Evolutionary conservation across 2,113 vertebrate genomes (phyloP), one percentile per base, ranked within the genome.

Genomic region (Miniopterus natalensis): DNA sequence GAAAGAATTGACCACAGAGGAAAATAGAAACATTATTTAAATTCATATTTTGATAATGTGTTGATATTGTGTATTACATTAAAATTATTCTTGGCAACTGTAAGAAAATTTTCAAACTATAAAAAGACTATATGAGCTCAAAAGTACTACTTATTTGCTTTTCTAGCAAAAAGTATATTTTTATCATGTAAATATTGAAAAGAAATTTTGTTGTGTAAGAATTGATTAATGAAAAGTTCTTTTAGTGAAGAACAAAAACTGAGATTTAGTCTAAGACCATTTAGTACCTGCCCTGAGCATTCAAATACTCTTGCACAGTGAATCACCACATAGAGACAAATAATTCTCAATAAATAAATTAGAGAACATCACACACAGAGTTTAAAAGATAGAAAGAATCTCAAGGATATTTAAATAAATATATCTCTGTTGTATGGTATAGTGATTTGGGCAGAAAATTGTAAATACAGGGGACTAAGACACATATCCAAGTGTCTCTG

Each of bases 121-220:
- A 71, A 81, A 71, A 47, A 91, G 40, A 85, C 51, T 68, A 55
- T 63, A 29, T 84, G 74, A 78, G 18, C 14, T 86, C 4, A 71
- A 70, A 90, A 83, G 12, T 74, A 83, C 5, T 88, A 7, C 21
- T 63, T 96, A 80, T 59, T 92, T 94, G 14, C 92, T 78, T 90
- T 94, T 78, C 42, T 74, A 85, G 18, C 29, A 92, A 95, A 96
- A 90, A 84, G n/a, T 81, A 27, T 97, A 83, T 65, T 78, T 92
- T 96, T 93, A 13, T 96, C 80, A 92, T 23, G 13, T 71, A 65
- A 29, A 83, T 4, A 36, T 8, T 88, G 61, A 89, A 81, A 90
- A 47, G 20, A 83, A 74, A 88, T 75, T 66, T 40, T 95, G 42
- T 91, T 90, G 40, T 92, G 23, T 93, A 92, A 75, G 42, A 90